A percentile compares a stretch with the other conserved stretches of the same genome.
These are phyloP conservation scores for Ammodramus savannarum DNA, from an alignment of 2,113 vertebrate species.

Conservation along the genomic window DNA sequence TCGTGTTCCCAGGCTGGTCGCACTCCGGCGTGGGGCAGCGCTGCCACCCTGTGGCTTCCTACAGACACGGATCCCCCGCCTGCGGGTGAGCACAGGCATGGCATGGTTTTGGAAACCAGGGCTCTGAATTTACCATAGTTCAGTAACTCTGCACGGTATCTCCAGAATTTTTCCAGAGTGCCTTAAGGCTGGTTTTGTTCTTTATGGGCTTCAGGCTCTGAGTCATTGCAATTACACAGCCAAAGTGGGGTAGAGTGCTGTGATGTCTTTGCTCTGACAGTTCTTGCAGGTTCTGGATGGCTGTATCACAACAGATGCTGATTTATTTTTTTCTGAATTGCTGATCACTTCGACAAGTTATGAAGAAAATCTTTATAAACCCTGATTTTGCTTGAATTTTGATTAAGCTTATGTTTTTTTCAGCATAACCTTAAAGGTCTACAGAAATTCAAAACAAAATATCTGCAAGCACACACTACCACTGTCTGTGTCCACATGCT, in stretches of 20 bases:
- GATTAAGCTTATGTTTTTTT: neutral
- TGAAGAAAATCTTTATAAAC: neutral
- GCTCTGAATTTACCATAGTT: neutral
- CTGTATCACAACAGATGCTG: neutral
- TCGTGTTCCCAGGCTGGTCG: neutral
- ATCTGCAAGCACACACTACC: neutral
- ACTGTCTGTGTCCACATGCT: neutral
- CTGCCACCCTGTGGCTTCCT: conserved; percentile 59
- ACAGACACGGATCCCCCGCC: neutral
- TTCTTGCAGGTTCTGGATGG: neutral
- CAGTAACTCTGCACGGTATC: neutral
- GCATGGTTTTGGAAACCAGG: neutral
- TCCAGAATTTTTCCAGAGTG: neutral
- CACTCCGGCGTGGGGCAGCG: neutral
- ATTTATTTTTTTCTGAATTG: neutral
- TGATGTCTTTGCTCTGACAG: neutral
- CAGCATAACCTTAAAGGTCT: neutral
- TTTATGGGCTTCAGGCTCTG: neutral
- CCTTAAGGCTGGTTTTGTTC: neutral
- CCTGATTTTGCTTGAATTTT: neutral
- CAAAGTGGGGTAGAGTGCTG: neutral
- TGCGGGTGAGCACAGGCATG: neutral
- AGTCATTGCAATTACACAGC: neutral
- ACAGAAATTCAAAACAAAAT: neutral
- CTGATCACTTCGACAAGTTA: neutral